A percentile compares a stretch with the other conserved stretches of the same genome.
phyloP scores from a whole-genome alignment of 2,113 vertebrate species.

The Diadophis punctatus region DNA sequence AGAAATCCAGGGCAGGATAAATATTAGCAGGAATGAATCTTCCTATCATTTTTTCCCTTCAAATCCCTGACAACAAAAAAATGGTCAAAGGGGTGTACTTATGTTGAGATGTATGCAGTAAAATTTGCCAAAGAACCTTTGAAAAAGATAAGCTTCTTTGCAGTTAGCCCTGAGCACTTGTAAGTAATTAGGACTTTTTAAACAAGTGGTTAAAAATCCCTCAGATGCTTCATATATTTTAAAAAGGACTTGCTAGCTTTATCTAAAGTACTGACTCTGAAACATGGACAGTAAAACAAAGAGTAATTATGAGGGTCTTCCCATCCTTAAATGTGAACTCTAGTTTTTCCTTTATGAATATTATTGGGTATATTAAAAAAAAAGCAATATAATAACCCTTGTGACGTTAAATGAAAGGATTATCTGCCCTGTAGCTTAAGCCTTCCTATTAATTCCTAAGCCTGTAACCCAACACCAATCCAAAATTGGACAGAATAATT shows the following conservation, averaged over 20 bases:
- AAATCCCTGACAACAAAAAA: background rate
- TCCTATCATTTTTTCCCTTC: background rate
- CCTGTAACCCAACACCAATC: background rate
- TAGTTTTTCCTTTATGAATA: background rate
- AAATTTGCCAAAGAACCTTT: background rate
- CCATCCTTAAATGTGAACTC: background rate
- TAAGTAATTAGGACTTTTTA: background rate
- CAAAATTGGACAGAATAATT: background rate
- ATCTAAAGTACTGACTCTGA: background rate
- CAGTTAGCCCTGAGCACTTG: background rate
- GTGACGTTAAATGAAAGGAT: background rate
- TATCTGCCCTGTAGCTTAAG: background rate
- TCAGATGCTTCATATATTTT: background rate
- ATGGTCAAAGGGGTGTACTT: background rate
- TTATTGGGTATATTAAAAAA: conserved; percentile 24
- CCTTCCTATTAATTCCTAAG: background rate
- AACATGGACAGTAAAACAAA: background rate
- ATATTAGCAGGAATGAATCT: background rate
- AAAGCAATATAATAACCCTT: background rate
- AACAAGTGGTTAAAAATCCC: background rate
- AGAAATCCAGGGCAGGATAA: background rate
- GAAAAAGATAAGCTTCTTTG: background rate
- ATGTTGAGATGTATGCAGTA: background rate
- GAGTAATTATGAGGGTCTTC: background rate
- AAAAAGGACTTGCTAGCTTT: background rate